Conservation (phyloP, 2,888 invertebrate genomes). For the Sphecodes monilicornis region DNA sequence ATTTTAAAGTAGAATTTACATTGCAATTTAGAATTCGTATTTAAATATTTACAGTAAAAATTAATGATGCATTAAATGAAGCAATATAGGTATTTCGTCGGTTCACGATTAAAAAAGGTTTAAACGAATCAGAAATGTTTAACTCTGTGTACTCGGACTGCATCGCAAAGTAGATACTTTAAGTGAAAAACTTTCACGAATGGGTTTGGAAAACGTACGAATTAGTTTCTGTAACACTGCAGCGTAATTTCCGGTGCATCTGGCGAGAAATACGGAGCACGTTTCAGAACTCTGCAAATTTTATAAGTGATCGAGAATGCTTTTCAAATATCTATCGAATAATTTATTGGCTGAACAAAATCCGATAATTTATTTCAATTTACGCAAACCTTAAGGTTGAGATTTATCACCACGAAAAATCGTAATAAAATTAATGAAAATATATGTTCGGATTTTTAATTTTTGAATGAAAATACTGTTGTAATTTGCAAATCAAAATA, state of each 20-base stretch:
- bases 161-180: background rate
- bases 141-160: background rate
- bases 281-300: background rate
- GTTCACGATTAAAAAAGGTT: background rate
- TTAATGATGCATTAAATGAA: background rate
- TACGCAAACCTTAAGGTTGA: too few species aligned
- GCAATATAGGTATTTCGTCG: background rate
- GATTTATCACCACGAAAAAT: too few species aligned
- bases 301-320: background rate
- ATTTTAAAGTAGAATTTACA: too few species aligned
- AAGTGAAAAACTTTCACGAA: background rate
- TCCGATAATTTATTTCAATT: background rate
- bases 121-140: background rate
- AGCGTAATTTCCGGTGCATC: background rate
- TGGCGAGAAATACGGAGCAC: background rate
- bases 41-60: too few species aligned
- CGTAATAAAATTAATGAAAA: too few species aligned
- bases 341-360: background rate
- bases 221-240: background rate
- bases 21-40: too few species aligned
- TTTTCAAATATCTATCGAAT: background rate
- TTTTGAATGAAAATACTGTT: too few species aligned
- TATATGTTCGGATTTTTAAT: too few species aligned
- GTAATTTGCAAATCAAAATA: too few species aligned
- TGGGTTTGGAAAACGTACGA: background rate